phyloP scores from a whole-genome alignment of 1,140 invertebrate species.

The Choristoneura fumiferana region DNA sequence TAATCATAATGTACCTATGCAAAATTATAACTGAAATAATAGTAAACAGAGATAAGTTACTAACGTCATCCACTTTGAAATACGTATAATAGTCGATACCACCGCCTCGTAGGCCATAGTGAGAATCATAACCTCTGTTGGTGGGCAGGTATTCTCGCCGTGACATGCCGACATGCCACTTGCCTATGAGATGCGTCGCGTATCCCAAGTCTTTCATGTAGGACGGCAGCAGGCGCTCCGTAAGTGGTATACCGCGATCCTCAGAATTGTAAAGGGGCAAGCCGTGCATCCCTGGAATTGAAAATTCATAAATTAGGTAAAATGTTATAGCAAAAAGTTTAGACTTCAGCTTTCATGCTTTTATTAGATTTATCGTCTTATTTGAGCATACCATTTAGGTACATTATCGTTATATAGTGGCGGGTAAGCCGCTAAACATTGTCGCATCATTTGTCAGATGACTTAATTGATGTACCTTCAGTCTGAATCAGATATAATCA shows the following conservation, averaged over 20 bases:
- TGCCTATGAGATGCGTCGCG: slow-evolving; percentile 89
- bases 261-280: slow-evolving; percentile 85
- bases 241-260: slow-evolving; percentile 85
- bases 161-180: slow-evolving; percentile 92
- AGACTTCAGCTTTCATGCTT: too few relatives aligned
- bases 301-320: not conserved
- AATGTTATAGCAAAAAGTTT: too few relatives aligned
- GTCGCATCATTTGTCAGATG: too few relatives aligned
- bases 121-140: slow-evolving; percentile 88
- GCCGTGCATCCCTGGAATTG: slow-evolving; percentile 87
- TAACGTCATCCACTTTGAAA: slow-evolving; percentile 65
- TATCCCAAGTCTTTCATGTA: slow-evolving; percentile 89
- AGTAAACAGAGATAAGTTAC: too few relatives aligned
- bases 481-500: too few relatives aligned
- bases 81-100: slow-evolving; percentile 91
- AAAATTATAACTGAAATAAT: too few relatives aligned
- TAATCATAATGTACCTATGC: too few relatives aligned
- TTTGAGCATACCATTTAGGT: too few relatives aligned
- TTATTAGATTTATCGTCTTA: too few relatives aligned
- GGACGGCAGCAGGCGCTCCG: slow-evolving; percentile 85
- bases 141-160: slow-evolving; percentile 85
- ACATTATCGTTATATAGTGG: too few relatives aligned
- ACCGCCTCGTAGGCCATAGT: slow-evolving; percentile 91
- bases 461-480: too few relatives aligned
- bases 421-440: too few relatives aligned